Evolutionary conservation across 2,797 vertebrate genomes (phyloP).

Genomic region (Okamejei kenojei): DNA sequence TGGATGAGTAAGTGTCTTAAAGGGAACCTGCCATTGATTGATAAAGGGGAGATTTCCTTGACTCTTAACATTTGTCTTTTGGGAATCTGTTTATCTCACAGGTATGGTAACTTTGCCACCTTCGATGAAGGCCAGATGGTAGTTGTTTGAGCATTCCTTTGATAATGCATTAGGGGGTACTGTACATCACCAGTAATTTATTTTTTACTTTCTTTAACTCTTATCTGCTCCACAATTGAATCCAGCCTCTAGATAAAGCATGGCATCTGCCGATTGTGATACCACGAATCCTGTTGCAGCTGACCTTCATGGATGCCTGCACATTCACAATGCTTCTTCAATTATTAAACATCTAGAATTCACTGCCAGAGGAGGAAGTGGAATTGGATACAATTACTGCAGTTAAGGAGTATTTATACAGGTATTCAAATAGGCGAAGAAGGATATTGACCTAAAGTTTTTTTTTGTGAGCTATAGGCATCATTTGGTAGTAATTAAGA

Average conservation of each 20-base stretch:
- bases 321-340: neutral
- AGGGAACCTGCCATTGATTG: neutral
- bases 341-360: too few relatives aligned
- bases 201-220: neutral
- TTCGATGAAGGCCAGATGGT: neutral
- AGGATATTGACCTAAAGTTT: too few relatives aligned
- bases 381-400: too few relatives aligned
- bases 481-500: neutral
- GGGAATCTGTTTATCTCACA: neutral
- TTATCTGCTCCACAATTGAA: neutral
- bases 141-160: neutral
- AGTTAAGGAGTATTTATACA: too few relatives aligned
- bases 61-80: neutral
- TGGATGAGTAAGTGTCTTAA: neutral
- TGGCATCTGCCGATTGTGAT: neutral
- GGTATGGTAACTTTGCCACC: neutral
- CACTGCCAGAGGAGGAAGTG: too few relatives aligned
- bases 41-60: neutral
- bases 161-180: neutral
- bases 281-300: neutral
- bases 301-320: neutral
- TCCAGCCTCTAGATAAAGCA: neutral
- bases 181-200: neutral
- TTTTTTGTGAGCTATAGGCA: neutral
- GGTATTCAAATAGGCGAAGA: too few relatives aligned